Conservation (phyloP, 2,113 vertebrate genomes). For the Leptocoma aspasia region DNA sequence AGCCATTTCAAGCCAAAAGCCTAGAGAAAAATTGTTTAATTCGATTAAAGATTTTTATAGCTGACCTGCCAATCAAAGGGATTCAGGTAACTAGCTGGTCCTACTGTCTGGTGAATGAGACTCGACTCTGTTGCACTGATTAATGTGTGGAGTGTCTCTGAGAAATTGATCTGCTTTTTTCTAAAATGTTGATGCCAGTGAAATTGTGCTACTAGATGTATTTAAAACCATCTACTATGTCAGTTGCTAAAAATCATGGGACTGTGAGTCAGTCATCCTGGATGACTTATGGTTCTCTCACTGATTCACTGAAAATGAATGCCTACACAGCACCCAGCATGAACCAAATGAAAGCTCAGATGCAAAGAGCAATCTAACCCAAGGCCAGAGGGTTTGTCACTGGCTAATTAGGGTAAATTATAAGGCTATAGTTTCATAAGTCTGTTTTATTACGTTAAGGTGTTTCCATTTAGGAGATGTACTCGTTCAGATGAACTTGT, state of each 20-base stretch:
- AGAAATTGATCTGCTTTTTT: background rate
- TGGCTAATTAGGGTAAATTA: background rate
- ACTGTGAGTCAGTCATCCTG: conserved; percentile 30
- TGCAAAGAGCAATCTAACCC: background rate
- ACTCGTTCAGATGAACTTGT: background rate
- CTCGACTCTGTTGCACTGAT: background rate
- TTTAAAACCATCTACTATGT: background rate
- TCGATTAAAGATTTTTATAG: background rate
- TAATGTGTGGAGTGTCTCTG: background rate
- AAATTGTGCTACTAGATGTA: accelerated
- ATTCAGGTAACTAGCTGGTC: background rate
- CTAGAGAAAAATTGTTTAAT: background rate
- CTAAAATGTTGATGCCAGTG: background rate
- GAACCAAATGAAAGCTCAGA: background rate
- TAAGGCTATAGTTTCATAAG: background rate
- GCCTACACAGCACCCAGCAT: background rate
- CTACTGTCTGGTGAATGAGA: background rate
- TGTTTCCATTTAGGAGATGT: background rate
- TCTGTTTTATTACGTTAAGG: background rate
- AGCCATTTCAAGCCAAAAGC: background rate
- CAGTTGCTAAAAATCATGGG: conserved; percentile 29
- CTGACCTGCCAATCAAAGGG: background rate
- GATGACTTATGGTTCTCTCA: background rate
- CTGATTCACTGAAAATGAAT: conserved; percentile 35
- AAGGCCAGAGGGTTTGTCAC: background rate